Percentiles rank a stretch among this genome's conserved stretches.
phyloP scores from a whole-genome alignment of 2,113 vertebrate genomes.

The Nyctibius bracteatus region DNA sequence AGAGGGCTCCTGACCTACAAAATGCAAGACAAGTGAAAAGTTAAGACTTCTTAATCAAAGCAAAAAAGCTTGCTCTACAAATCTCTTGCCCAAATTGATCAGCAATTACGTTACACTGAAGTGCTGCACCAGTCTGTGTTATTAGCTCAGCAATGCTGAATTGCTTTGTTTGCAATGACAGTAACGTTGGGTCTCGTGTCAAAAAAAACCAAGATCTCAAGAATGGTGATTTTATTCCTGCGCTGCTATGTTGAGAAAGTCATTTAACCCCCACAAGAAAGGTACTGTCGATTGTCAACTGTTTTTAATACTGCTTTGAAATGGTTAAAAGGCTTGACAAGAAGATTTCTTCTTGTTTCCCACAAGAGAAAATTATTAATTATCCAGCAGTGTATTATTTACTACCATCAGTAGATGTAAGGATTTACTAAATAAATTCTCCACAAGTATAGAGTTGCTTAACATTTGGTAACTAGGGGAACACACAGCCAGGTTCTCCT shows the following conservation, averaged over 20 bases:
- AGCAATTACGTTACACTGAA: not conserved
- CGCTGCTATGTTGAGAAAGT: not conserved
- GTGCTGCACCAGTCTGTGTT: not conserved
- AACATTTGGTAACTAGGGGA: not conserved
- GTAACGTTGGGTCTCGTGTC: not conserved
- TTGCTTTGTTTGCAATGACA: not conserved
- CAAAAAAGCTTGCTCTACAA: not conserved
- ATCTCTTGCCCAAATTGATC: not conserved
- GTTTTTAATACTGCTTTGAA: not conserved
- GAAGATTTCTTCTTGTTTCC: not conserved
- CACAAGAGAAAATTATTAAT: not conserved
- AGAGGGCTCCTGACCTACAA: constrained; percentile 87
- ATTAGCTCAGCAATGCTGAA: not conserved
- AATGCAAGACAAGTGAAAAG: not conserved
- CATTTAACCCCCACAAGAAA: not conserved
- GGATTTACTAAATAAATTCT: not conserved
- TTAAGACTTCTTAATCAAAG: not conserved
- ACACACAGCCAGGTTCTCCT: not conserved
- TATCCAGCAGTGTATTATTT: not conserved
- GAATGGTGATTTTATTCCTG: not conserved
- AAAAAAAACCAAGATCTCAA: not conserved
- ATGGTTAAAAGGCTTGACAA: not conserved
- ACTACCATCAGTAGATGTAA: not conserved
- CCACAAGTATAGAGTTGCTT: not conserved
- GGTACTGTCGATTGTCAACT: not conserved